Evolutionary conservation across 1,140 invertebrate genomes (phyloP).

Genomic region (Dendrolimus kikuchii): DNA sequence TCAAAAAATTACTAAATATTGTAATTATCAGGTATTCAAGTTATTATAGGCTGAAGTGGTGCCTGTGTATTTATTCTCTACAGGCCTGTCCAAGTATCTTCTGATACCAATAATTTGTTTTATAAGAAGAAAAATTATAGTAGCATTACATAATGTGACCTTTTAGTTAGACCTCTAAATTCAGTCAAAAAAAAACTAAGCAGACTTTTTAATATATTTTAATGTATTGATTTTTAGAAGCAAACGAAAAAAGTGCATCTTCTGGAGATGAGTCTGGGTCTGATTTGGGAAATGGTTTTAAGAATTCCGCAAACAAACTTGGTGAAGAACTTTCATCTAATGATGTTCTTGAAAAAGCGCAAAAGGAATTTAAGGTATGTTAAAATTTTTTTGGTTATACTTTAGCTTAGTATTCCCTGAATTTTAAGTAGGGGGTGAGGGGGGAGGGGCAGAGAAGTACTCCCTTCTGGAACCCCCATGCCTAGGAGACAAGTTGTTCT

Average conservation of each 20-base stretch:
- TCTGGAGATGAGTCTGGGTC: constrained; percentile 73
- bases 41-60: too few species aligned
- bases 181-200: not conserved
- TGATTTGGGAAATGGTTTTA: constrained; percentile 66
- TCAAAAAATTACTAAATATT: not conserved
- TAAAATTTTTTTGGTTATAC: not conserved
- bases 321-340: constrained; percentile 54
- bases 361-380: constrained; percentile 62
- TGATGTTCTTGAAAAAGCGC: constrained; percentile 57
- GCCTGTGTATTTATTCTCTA: too few species aligned
- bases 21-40: not conserved
- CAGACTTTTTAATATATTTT: constrained; percentile 6
- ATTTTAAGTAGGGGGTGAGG: too few species aligned
- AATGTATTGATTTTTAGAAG: constrained; percentile 32
- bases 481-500: too few species aligned
- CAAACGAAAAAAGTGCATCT: constrained; percentile 63
- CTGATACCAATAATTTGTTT: too few species aligned
- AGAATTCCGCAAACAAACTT: constrained; percentile 44
- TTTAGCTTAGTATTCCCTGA: not conserved
- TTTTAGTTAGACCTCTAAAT: too few species aligned
- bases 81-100: too few species aligned
- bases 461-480: too few species aligned
- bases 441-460: too few species aligned
- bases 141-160: too few species aligned
- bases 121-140: too few species aligned